phyloP scores from a whole-genome alignment of 2,797 vertebrate species.

The Sphaeramia orbicularis region DNA sequence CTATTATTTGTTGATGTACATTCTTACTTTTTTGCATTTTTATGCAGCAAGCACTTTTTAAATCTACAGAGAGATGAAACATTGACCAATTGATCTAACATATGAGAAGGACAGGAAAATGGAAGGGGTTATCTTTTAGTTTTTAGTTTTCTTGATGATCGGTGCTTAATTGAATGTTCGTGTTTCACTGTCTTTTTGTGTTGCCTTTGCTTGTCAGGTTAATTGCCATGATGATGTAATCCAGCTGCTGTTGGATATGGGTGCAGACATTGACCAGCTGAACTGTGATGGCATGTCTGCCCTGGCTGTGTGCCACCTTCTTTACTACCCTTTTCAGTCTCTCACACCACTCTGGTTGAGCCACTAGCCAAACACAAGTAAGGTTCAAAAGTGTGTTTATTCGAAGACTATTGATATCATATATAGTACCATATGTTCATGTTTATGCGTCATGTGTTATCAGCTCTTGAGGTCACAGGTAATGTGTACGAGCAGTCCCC shows the following conservation, averaged over 20 bases:
- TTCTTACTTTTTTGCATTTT: background rate
- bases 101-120: background rate
- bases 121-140: background rate
- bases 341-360: constrained; percentile 73
- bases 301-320: constrained; percentile 85
- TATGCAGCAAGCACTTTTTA: background rate
- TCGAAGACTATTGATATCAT: no score
- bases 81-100: background rate
- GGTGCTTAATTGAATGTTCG: no score
- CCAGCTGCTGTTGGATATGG: constrained; percentile 87
- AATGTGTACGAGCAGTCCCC: background rate
- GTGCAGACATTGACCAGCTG: constrained; percentile 88
- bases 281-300: constrained; percentile 88
- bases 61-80: background rate
- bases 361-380: constrained; percentile 50
- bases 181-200: background rate
- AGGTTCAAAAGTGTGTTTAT: constrained; percentile 1
- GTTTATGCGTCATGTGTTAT: background rate
- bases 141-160: background rate
- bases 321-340: constrained; percentile 84
- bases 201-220: constrained; percentile 72
- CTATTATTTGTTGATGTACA: background rate
- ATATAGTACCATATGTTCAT: background rate
- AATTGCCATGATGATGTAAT: constrained; percentile 84
- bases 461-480: constrained; percentile 35